Percentiles rank a stretch among this genome's conserved stretches.
Evolutionary conservation across 2,113 vertebrate genomes (phyloP).

Genomic region (Leucosticte australis): DNA sequence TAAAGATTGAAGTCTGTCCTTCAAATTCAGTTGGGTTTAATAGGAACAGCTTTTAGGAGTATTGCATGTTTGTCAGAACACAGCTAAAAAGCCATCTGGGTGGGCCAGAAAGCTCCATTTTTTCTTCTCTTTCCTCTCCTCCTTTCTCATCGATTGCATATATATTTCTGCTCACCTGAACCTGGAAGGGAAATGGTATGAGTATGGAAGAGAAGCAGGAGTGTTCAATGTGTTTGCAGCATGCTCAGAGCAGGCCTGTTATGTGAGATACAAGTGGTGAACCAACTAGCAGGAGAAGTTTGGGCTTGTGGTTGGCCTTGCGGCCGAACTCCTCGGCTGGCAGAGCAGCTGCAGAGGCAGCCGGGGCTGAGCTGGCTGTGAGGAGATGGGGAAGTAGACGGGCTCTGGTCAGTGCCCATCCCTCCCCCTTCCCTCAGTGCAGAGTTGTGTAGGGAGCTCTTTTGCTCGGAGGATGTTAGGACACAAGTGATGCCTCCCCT

Average conservation of each 20-base stretch:
- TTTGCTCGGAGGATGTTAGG: slow-evolving; percentile 37
- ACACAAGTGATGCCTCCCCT: slow-evolving; percentile 23
- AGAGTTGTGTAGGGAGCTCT: slow-evolving; percentile 21
- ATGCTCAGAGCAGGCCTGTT: not conserved
- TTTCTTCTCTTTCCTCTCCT: not conserved
- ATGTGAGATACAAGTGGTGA: slow-evolving; percentile 1
- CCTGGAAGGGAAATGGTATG: not conserved
- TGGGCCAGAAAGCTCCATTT: not conserved
- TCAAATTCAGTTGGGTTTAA: not conserved
- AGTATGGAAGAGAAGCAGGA: not conserved
- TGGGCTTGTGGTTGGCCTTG: slow-evolving; percentile 47
- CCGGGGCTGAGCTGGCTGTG: not conserved
- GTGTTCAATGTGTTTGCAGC: rapidly evolving
- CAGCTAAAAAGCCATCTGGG: not conserved
- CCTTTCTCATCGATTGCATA: not conserved
- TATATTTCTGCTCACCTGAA: not conserved
- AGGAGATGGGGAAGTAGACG: slow-evolving; percentile 55
- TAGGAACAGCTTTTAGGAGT: not conserved
- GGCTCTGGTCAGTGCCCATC: slow-evolving; percentile 26
- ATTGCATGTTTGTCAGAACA: not conserved
- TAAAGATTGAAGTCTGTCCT: not conserved
- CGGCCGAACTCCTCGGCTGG: not conserved
- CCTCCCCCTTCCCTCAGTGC: slow-evolving; percentile 10
- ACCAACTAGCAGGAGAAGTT: slow-evolving; percentile 12
- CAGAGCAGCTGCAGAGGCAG: slow-evolving; percentile 36